phyloP scores from a whole-genome alignment of 2,113 vertebrate genomes.

The Atractosteus spatula region DNA sequence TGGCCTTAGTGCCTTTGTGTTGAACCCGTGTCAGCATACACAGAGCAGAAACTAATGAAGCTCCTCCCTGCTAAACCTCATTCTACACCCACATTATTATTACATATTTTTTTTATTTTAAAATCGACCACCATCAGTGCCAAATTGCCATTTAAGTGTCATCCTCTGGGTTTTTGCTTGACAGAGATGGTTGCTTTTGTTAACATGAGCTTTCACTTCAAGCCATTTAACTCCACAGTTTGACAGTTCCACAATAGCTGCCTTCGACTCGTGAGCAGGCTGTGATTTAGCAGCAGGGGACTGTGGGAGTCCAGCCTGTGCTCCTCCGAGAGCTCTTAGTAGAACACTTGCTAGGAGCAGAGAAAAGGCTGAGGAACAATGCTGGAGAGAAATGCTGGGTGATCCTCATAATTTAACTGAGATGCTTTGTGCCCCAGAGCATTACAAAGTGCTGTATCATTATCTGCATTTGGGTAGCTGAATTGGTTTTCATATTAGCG shows the following conservation, averaged over 20 bases:
- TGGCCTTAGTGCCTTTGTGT: no score
- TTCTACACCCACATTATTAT: slow-evolving; percentile 7
- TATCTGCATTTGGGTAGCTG: no score
- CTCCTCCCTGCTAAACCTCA: slow-evolving; percentile 18
- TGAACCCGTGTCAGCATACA: no score
- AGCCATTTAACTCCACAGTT: slow-evolving; percentile 63
- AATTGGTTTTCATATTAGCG: no score
- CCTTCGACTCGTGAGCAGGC: slow-evolving; percentile 62
- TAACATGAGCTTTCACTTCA: slow-evolving; percentile 60
- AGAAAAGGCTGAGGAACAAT: no score
- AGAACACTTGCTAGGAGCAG: no score
- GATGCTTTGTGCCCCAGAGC: no score
- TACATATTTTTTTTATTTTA: slow-evolving; percentile 58
- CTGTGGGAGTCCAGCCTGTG: slow-evolving; percentile 60
- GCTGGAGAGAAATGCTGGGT: no score
- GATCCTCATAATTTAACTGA: no score
- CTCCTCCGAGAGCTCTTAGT: slow-evolving; percentile 13
- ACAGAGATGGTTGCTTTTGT: slow-evolving; percentile 65
- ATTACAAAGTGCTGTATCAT: no score
- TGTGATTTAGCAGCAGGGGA: slow-evolving; percentile 66
- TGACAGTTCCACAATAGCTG: slow-evolving; percentile 73
- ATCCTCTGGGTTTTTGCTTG: slow-evolving; percentile 59
- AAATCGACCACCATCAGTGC: slow-evolving; percentile 58
- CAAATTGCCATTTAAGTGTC: slow-evolving; percentile 62
- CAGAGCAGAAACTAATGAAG: background rate